Conservation (phyloP, 2,888 invertebrate genomes). For the Drosophila affinis region DNA sequence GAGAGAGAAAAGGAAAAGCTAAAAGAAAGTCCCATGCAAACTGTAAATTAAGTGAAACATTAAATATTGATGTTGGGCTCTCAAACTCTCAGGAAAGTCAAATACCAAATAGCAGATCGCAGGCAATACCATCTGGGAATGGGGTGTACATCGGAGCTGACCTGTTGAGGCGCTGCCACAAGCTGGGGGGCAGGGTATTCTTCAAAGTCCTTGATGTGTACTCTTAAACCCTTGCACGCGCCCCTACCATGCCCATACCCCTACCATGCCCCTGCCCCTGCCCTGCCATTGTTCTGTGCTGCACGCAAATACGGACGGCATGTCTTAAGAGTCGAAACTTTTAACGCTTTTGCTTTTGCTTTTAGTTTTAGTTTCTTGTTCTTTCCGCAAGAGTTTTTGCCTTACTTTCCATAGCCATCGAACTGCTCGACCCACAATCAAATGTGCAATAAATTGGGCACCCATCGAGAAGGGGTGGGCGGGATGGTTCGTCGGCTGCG, state of each 20-base stretch:
- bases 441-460: slow-evolving; percentile 73
- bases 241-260: too few species aligned
- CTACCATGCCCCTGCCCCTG: neutral
- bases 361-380: slow-evolving; percentile 25
- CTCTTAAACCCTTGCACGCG: neutral
- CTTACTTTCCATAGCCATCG: slow-evolving; percentile 51
- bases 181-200: too few species aligned
- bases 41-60: slow-evolving; percentile 48
- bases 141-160: slow-evolving; percentile 8
- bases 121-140: neutral
- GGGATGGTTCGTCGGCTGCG: neutral
- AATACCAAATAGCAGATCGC: neutral
- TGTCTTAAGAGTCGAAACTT: slow-evolving; percentile 45
- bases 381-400: slow-evolving; percentile 47
- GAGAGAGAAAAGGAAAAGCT: neutral
- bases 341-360: slow-evolving; percentile 13
- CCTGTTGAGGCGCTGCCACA: slow-evolving; percentile 14
- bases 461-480: slow-evolving; percentile 24
- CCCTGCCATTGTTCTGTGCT: neutral
- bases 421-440: slow-evolving; percentile 62
- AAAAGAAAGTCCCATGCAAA: slow-evolving; percentile 8
- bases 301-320: slow-evolving; percentile 43
- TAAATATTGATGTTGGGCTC: slow-evolving; percentile 44
- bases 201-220: neutral
- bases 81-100: neutral